Base-by-base conservation (phyloP, 2,888 invertebrate species). In the Byasa hedistus region DNA sequence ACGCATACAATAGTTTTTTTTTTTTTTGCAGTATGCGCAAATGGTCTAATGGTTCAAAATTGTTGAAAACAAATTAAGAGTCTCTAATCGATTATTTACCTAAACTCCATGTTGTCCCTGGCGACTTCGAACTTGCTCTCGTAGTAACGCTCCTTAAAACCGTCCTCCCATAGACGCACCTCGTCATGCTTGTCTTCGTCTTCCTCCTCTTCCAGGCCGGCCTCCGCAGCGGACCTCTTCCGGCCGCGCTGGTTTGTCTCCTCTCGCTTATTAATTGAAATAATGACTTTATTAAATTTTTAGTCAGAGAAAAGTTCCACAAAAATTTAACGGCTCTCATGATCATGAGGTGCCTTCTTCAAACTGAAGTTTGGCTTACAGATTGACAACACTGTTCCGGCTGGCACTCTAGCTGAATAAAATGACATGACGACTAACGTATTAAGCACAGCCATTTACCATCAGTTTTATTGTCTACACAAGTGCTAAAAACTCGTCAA, bases 81-180 rank as follows among this genome's bases (percentile, higher is more conserved):
- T 12, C 12, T 15, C 15, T 12, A 10, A 12, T 15, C 12, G 3
- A 39, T 3, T 39, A 39, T 12, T 68, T 71, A 94, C 92, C 99
- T 94, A 87, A 99, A 99, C 77, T 95, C 96, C 48, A 95, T 80
- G 82, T 97, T 95, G 21, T 95, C 94, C 0, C 93, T 72, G 7
- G 92, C 86, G 17, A 97, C 96, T 78, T 97, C 97, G 82, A 98
- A 98, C 90, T 98, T 98, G 63, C 97, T 97, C 88, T 98, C 97
- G 82, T 99, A 99, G 90, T 99, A 99, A 51, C 99, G 94, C 83
- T 98, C 98, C 87, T 99, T 99, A 93, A 98, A 99, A 0, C 99
- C 99, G 75, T 96, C 96, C 88, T 99, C 99, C 97, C 98, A 97
- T 8, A 98, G 92, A 21, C 97, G 93, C 60, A 98, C 98, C 89